A percentile compares a stretch with the other conserved stretches of the same genome.
These are phyloP conservation scores for Chromobotia macracanthus DNA, from an alignment of 2,797 vertebrate genomes.

Conservation along the genomic window DNA sequence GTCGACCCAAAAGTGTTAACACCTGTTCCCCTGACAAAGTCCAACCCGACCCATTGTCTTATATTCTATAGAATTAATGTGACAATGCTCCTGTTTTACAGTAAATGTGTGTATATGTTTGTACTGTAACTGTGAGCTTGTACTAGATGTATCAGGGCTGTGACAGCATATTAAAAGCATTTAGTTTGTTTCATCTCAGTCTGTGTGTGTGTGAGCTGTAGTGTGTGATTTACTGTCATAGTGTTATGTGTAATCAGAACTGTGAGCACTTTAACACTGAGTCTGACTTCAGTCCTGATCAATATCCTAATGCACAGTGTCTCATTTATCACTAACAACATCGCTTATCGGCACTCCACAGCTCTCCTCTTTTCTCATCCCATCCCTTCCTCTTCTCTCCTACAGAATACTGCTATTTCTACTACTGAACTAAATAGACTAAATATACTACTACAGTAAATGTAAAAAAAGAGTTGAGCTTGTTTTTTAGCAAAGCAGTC, in stretches of 20 bases:
- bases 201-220: not conserved
- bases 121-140: not conserved
- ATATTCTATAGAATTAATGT: too few species aligned
- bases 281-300: slow-evolving; percentile 12
- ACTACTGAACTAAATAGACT: not conserved
- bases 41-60: too few species aligned
- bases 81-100: not conserved
- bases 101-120: not conserved
- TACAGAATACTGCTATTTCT: too few species aligned
- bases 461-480: not conserved
- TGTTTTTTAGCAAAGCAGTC: too few species aligned
- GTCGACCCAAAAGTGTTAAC: not conserved
- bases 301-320: slow-evolving; percentile 11
- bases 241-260: slow-evolving; percentile 9
- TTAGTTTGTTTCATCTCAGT: not conserved
- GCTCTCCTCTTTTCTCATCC: not conserved
- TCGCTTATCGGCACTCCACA: not conserved
- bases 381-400: not conserved
- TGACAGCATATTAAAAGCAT: not conserved
- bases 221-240: slow-evolving; percentile 3
- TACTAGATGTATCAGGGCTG: not conserved
- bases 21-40: too few species aligned
- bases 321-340: slow-evolving; percentile 18
- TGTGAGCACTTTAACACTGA: slow-evolving; percentile 6
- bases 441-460: not conserved